Base-by-base conservation (phyloP, 2,113 vertebrate species). In the Smithornis capensis region DNA sequence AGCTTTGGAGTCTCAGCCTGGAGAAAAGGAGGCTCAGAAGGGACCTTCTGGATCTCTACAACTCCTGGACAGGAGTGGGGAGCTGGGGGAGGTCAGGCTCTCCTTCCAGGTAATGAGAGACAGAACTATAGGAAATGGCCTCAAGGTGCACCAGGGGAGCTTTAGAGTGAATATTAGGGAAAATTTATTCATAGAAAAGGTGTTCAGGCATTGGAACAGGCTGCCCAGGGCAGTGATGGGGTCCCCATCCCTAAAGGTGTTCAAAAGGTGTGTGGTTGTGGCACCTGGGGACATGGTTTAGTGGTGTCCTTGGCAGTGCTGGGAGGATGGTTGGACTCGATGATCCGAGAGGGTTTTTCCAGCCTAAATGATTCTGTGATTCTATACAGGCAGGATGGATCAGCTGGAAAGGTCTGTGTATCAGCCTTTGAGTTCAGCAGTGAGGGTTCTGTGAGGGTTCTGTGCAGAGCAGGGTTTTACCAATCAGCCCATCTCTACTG, bases 401-500 rank as follows among this genome's bases (percentile, higher is more conserved):
- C 23, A 23, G 16, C n/a, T 57, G 49, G 1, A 11, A 50, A 53
- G 25, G 56, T 47, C 68, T 23, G 6, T 23, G 7, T 40, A 5
- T 28, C 59, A 89, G 7, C 6, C 33, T 12, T 24, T 10, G 56
- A 7, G 56, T 12, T 59, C 5, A 6, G 10, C 50, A 83, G 59
- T 2, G 0, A 9, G 12, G 21, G 7, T 10, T n/a, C 17, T 18
- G 59, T 50, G 75, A 52, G 42, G 56, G 27, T 31, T 67, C 70
- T 0, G 0, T 17, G 45, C 2, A 0, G 35, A n/a, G 23, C 27
- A 55, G 35, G 3, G 2, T 47, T 73, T 89, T 7, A 7, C 6
- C 78, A 29, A 12, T 7, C 65, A 64, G 69, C 62, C 73, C 69
- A 5, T 22, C 35, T 53, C 70, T 12, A 0, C 40, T 19, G 55